Evolutionary conservation across 1,140 invertebrate species (phyloP), one percentile per base, ranked within the genome.

Genomic region (Brachionus manjavacas): DNA sequence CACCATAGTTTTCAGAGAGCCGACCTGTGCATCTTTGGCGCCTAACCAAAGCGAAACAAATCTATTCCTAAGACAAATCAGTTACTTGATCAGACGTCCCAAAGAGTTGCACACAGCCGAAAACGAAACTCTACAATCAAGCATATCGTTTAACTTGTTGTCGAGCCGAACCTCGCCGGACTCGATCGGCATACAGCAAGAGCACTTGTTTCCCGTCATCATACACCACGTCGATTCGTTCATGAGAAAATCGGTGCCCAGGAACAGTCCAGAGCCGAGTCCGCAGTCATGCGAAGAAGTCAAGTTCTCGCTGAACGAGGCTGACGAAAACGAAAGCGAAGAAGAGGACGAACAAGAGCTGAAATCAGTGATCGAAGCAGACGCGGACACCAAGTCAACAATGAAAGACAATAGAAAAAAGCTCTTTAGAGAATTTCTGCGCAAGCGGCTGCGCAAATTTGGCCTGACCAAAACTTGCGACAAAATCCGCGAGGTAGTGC

Each of bases 401-500:
- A 23, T n/a, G 3, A 41, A 74, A 39, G 8, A 23, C 11, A 76
- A 76, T 76, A 20, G 49, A 31, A 64, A 64, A 41, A 68, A 64
- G 64, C 14, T 81, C 20, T 81, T 81, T 35, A n/a, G 49, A 4
- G 79, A 60, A 31, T 81, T 81, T 68, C 20, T 81, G 39, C 49
- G 64, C 7, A 81, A 81, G 39, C 49, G 79, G 3, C 23, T 81
- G 31, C 49, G 79, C 7, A 81, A 81, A 64, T 20, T 60, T 60
- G 79, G 79, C 9, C 20, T 81, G 12, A 64, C 52, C 20, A 60
- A 81, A 81, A 81, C 79, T 12, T 81, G 49, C 9, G 52, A 64
- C 31, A 46, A 81, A 68, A 81, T 81, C 16, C 49, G 79, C 16
- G 20, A 81, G 43, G 28, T 81, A 20, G 9, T 81, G 8, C n/a